Base-by-base conservation (phyloP, 1,140 invertebrate species). In the Aplysia californica region DNA sequence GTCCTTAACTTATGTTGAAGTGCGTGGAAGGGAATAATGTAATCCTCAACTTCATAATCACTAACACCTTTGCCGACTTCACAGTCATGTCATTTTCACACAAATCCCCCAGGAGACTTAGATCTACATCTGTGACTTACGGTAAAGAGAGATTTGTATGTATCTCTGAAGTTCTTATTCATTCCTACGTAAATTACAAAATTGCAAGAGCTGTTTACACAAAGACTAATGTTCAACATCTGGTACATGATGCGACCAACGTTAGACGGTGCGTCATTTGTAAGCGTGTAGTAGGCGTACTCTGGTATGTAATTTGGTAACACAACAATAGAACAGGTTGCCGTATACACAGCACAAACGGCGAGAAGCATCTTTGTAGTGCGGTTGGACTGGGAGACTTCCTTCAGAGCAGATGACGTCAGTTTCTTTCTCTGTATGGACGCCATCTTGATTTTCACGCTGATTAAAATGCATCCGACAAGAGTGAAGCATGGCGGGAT, bases 141-240 rank as follows among this genome's bases (percentile, higher is more conserved):
- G n/a, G n/a, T n/a, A n/a, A n/a, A n/a, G n/a, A n/a, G n/a, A n/a
- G n/a, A n/a, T n/a, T n/a, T n/a, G 67, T 50, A 70, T 15, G 68
- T 70, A 2, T 55, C 23, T 21, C 68, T 56, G 35, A 70, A 70
- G 26, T n/a, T n/a, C n/a, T n/a, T n/a, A n/a, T n/a, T n/a, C n/a
- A n/a, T n/a, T n/a, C n/a, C n/a, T n/a, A n/a, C 68, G 21, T 70
- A 70, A 23, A 70, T 56, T 29, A 39, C 26, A n/a, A 70, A 70
- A n/a, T 70, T 70, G 26, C n/a, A 29, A 33, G 68, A 70, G 18
- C 39, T 44, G 68, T 70, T 70, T 2, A 56, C 36, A 26, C 68
- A 70, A 33, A 29, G 31, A 1, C 33, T 35, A 5, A 70, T 3
- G 3, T 70, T 70, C 21, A 50, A 39, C 3, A 70, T 33, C 10